phyloP scores from a whole-genome alignment of 2,113 vertebrate species.

The Anolis carolinensis region DNA sequence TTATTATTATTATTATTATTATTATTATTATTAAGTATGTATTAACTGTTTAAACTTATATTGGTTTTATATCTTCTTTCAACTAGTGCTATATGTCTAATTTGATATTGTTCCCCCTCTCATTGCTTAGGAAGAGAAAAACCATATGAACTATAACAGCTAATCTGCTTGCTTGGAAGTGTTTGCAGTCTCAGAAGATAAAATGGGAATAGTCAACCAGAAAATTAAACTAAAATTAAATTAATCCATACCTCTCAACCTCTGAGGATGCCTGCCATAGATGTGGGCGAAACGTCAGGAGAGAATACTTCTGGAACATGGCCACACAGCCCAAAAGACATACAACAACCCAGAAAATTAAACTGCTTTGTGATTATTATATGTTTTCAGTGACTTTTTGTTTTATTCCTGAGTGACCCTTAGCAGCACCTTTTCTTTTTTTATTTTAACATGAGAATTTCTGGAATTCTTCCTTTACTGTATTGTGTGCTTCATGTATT shows the following conservation, averaged over 20 bases:
- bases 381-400: background rate
- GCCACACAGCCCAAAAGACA: too few relatives aligned
- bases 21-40: too few relatives aligned
- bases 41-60: too few relatives aligned
- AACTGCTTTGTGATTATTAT: background rate
- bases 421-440: background rate
- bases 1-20: too few relatives aligned
- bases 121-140: too few relatives aligned
- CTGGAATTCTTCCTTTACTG: background rate
- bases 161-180: background rate
- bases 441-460: background rate
- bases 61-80: too few relatives aligned
- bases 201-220: background rate
- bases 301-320: too few relatives aligned
- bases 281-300: too few relatives aligned
- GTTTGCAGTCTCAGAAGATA: background rate
- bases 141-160: background rate
- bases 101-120: too few relatives aligned
- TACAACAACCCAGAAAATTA: background rate
- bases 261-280: too few relatives aligned
- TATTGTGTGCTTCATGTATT: background rate
- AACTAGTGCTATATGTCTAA: too few relatives aligned
- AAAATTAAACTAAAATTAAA: background rate
- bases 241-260: too few relatives aligned
- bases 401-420: background rate